Evolutionary conservation across 2,888 invertebrate species (phyloP), one percentile per base, ranked within the genome.

Genomic region (Autographa gamma): DNA sequence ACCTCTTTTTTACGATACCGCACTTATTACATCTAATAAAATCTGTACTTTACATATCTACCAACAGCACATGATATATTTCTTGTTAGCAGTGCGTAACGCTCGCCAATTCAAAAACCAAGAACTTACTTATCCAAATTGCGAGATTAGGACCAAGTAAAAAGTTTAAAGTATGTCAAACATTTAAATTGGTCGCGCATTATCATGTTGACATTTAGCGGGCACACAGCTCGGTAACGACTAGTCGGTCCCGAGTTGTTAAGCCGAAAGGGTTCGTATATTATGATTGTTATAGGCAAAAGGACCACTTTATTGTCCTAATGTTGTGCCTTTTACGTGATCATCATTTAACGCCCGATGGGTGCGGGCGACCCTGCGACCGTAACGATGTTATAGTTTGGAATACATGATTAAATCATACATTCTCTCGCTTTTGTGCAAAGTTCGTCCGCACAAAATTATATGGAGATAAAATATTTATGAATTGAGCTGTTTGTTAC

Each of bases 281-380:
- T 93, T 92, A 93, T 92, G 91, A 92, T 93, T 91, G 92, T 92
- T 92, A 92, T 89, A 89, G 86, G 89, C 88, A 88, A 92, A 91
- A 92, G 91, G 92, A 89, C 86, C 89, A 91, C 88, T 92, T 92
- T 93, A 93, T 91, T 92, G 91, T 91, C 88, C 88, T 91, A 91
- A 91, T 92, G 90, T 91, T 90, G 88, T 90, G 86, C 91, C 90
- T 90, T 83, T 92, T 90, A 91, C 90, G 90, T 90, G 90, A 90
- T 91, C 89, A 91, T 92, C 89, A 89, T 91, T 92, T 91, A 88
- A 88, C 87, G 85, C 83, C 85, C 83, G 76, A 84, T 82, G 88
- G 82, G 80, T 85, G 84, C 76, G 84, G 85, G 81, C 76, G 81
- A 78, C 82, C 86, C 83, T 73, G 81, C 75, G 78, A 71, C 76